phyloP scores from a whole-genome alignment of 2,797 vertebrate species.

The Discoglossus pictus region DNA sequence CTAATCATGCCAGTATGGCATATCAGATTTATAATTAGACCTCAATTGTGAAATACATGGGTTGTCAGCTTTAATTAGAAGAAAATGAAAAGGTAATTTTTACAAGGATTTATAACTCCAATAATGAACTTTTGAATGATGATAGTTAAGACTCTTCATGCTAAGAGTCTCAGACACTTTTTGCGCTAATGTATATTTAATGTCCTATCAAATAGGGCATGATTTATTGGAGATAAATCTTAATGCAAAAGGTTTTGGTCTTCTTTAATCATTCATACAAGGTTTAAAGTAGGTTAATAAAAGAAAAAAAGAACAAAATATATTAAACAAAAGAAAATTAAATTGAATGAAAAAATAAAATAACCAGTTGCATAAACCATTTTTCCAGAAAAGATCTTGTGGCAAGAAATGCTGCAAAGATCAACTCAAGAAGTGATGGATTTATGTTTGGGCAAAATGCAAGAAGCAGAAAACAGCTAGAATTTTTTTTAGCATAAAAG shows the following conservation, averaged over 20 bases:
- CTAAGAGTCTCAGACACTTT: constrained; percentile 12
- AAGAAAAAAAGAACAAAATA: too few species aligned
- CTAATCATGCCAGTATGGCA: constrained; percentile 4
- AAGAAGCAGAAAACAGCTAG: too few species aligned
- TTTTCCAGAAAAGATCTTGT: too few species aligned
- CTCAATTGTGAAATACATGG: constrained; percentile 7
- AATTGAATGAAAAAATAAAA: too few species aligned
- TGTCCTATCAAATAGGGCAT: constrained; percentile 20
- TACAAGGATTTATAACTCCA: constrained; percentile 30
- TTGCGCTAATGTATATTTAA: constrained; percentile 41
- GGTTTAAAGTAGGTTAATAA: too few species aligned
- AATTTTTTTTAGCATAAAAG: too few species aligned
- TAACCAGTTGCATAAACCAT: too few species aligned
- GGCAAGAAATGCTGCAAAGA: too few species aligned
- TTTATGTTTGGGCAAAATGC: too few species aligned
- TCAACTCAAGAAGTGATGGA: too few species aligned
- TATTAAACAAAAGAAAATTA: too few species aligned
- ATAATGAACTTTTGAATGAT: constrained; percentile 1
- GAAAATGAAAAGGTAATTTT: constrained; percentile 41
- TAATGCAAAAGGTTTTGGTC: neutral
- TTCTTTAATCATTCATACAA: too few species aligned
- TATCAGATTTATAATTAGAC: constrained; percentile 8
- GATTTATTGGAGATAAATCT: constrained; percentile 19
- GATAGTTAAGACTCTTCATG: constrained; percentile 29
- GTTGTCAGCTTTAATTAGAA: constrained; percentile 36